These are phyloP conservation scores for Brachionus manjavacas DNA, from an alignment of 1,140 invertebrate genomes.

Conservation along the genomic window DNA sequence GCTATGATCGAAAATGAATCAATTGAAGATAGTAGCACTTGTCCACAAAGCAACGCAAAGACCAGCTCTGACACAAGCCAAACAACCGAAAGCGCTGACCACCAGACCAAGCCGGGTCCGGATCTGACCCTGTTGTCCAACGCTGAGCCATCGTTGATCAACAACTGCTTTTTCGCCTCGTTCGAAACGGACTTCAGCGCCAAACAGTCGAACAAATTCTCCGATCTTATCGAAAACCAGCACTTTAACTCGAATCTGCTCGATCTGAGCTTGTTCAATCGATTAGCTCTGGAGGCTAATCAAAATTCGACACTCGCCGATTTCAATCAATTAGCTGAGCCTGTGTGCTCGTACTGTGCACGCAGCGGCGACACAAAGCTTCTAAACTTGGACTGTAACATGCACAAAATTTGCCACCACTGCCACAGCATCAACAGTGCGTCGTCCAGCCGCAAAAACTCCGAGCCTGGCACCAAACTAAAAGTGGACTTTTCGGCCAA, in stretches of 20 bases:
- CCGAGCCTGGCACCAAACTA: not conserved
- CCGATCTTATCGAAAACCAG: not conserved
- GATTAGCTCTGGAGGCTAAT: not conserved
- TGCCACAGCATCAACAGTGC: not conserved
- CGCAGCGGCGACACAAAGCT: not conserved
- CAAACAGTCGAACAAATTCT: not conserved
- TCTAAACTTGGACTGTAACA: not conserved
- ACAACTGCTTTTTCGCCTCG: not conserved
- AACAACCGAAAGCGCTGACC: not conserved
- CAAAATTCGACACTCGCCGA: not conserved
- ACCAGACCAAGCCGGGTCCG: not conserved
- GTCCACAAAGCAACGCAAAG: not conserved
- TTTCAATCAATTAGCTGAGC: not conserved
- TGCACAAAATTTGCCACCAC: conserved; percentile 10
- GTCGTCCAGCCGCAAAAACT: conserved; percentile 28
- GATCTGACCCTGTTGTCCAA: not conserved
- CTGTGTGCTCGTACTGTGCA: not conserved
- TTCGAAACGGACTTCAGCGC: not conserved
- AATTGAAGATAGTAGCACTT: not conserved
- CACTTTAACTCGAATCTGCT: not conserved
- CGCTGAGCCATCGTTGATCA: not conserved
- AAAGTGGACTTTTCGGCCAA: not conserved
- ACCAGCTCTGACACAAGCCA: not conserved
- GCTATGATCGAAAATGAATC: conserved; percentile 39
- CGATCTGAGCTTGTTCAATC: conserved; percentile 1